Percentiles rank a stretch among this genome's conserved stretches.
These are phyloP conservation scores for Microplitis deprimator DNA, from an alignment of 2,888 invertebrate genomes.

Conservation along the genomic window DNA sequence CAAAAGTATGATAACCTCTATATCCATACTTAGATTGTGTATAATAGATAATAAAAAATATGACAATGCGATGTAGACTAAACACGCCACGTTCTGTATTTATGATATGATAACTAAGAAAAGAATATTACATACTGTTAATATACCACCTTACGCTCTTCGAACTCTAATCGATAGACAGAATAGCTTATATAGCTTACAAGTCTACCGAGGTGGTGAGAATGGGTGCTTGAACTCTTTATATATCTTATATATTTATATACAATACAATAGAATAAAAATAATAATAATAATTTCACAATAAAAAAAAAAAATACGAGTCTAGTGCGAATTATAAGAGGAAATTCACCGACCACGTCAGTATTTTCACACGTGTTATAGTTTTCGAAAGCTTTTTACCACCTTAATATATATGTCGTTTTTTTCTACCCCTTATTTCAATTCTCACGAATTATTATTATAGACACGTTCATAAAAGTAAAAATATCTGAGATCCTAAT, in stretches of 20 bases:
- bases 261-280: not conserved
- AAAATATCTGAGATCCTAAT: no score
- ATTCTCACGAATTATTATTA: no score
- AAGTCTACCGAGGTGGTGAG: not conserved
- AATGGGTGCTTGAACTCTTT: slow-evolving; percentile 1
- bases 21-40: not conserved
- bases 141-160: not conserved
- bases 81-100: not conserved
- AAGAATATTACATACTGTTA: not conserved
- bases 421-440: no score
- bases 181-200: not conserved
- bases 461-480: no score
- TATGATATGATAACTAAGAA: not conserved
- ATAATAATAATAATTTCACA: not conserved
- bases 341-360: no score
- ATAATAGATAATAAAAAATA: not conserved
- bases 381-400: no score
- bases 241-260: not conserved
- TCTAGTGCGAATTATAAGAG: no score
- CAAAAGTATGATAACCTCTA: not conserved
- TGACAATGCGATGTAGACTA: not conserved
- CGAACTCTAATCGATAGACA: not conserved
- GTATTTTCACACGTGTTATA: no score
- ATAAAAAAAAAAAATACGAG: no score
- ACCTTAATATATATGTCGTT: no score